phyloP scores from a whole-genome alignment of 2,113 vertebrate species.

The Shinisaurus crocodilurus region DNA sequence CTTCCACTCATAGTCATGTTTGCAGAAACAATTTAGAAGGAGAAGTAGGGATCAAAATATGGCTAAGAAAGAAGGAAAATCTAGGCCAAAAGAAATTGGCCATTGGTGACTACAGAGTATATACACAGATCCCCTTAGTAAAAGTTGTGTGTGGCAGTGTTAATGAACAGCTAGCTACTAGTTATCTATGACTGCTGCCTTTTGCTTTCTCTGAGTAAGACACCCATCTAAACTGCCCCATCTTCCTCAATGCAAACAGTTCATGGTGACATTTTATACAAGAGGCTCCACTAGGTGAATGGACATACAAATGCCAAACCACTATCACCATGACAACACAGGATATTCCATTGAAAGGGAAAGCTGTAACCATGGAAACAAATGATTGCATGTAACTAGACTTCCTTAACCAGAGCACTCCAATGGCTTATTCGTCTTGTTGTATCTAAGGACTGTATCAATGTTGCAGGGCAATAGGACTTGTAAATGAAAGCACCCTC shows the following conservation, averaged over 20 bases:
- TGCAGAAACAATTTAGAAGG: neutral
- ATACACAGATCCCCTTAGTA: rapidly evolving
- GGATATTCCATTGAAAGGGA: constrained; percentile 45
- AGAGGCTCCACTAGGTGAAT: neutral
- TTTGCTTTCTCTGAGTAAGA: neutral
- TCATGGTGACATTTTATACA: rapidly evolving
- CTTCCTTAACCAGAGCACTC: neutral
- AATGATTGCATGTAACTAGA: constrained; percentile 64
- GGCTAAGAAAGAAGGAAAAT: neutral
- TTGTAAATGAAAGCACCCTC: neutral
- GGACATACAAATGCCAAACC: neutral
- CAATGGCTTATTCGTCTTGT: neutral
- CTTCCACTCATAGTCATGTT: neutral
- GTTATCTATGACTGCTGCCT: neutral
- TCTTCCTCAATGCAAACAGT: rapidly evolving
- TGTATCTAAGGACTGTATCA: neutral
- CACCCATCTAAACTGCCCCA: rapidly evolving
- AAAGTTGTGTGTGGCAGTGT: neutral
- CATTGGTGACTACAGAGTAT: neutral
- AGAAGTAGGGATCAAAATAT: no score
- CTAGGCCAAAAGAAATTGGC: neutral
- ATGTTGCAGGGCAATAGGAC: rapidly evolving
- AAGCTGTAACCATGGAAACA: constrained; percentile 76
- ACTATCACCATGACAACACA: constrained; percentile 71
- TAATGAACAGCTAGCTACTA: neutral